A percentile compares a stretch with the other conserved stretches of the same genome.
phyloP scores from a whole-genome alignment of 2,797 vertebrate species.

The Hafferia zeledoni region DNA sequence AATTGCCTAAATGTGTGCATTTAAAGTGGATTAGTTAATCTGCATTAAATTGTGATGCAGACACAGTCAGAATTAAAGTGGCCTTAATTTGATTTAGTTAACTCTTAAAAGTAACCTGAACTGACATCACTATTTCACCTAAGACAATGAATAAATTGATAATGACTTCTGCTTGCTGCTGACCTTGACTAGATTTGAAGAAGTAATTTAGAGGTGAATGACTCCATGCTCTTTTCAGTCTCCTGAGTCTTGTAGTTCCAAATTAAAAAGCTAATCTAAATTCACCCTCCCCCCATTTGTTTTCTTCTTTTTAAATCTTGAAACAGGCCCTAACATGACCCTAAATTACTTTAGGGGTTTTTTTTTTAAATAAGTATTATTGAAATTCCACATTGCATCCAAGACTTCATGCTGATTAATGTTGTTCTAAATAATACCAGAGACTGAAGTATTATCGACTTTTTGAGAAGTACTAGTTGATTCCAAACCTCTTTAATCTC shows the following conservation, averaged over 20 bases:
- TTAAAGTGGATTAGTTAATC: neutral
- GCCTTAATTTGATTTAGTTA: slow-evolving; percentile 32
- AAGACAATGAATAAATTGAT: neutral
- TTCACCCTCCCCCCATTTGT: neutral
- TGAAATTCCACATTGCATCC: slow-evolving; percentile 45
- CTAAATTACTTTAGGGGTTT: neutral
- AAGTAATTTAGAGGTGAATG: slow-evolving; percentile 17
- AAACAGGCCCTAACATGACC: slow-evolving; percentile 50
- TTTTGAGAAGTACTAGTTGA: slow-evolving; percentile 3
- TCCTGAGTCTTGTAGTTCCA: neutral
- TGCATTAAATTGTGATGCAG: neutral
- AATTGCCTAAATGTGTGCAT: neutral
- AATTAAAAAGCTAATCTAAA: slow-evolving; percentile 35
- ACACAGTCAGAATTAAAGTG: neutral
- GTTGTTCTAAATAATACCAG: slow-evolving; percentile 34
- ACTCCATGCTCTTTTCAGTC: neutral
- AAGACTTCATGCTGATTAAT: slow-evolving; percentile 35
- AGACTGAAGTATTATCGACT: neutral
- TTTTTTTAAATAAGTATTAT: neutral
- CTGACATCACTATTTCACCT: neutral
- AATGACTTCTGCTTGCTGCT: slow-evolving; percentile 2
- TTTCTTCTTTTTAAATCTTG: neutral
- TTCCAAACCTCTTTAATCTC: slow-evolving; percentile 47
- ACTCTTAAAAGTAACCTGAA: neutral
- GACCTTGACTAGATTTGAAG: slow-evolving; percentile 28